Evolutionary conservation across 2,113 vertebrate genomes (phyloP).

Genomic region (Nothocercus nigrocapillus): DNA sequence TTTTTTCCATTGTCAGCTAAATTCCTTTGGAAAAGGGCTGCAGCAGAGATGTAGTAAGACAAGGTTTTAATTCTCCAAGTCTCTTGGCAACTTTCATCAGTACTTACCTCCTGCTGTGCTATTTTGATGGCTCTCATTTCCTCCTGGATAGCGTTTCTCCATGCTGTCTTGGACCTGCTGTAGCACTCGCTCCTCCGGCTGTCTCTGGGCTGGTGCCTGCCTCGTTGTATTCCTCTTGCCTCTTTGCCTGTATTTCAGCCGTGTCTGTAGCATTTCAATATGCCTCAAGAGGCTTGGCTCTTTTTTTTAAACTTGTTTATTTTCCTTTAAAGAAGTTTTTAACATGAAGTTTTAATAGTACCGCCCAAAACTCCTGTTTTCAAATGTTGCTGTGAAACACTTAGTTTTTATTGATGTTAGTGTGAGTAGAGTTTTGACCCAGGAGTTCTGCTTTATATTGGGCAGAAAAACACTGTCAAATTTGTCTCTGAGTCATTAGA

Average conservation of each 20-base stretch:
- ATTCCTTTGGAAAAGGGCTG: not conserved
- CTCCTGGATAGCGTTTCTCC: not conserved
- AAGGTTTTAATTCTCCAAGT: not conserved
- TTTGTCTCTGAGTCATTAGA: not conserved
- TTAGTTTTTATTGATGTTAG: not conserved
- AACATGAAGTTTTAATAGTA: not conserved
- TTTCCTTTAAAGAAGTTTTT: not conserved
- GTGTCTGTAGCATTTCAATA: not conserved
- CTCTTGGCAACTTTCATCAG: not conserved
- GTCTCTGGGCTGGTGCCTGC: not conserved
- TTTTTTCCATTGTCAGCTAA: not conserved
- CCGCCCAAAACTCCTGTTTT: fast-evolving
- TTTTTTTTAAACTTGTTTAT: not conserved
- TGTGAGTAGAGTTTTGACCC: not conserved
- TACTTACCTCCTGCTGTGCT: not conserved
- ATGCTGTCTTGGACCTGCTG: not conserved
- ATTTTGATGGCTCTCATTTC: not conserved
- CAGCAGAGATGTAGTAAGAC: not conserved
- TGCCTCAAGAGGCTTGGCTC: not conserved
- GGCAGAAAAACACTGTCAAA: not conserved
- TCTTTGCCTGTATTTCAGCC: not conserved
- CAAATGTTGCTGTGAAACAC: not conserved
- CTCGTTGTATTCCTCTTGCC: not conserved
- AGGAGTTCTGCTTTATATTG: not conserved
- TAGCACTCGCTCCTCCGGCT: not conserved